A percentile compares a stretch with the other conserved stretches of the same genome.
Evolutionary conservation across 35 echinoderm and acorn worm species (phyloP).

Genomic region (Ophiothrix spiculata): DNA sequence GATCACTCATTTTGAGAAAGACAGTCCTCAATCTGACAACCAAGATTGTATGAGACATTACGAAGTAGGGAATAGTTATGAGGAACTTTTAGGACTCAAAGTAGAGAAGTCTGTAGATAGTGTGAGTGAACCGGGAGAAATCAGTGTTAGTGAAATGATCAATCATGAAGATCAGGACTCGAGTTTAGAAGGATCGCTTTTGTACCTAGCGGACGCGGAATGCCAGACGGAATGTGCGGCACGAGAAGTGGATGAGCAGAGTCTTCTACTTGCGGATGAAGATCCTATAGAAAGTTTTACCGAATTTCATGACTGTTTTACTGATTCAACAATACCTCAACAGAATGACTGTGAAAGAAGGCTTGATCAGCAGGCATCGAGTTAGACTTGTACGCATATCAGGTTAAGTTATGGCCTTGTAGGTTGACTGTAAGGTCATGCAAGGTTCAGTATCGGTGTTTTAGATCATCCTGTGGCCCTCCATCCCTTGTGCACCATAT

Average conservation of each 20-base stretch:
- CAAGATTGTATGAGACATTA: slow-evolving; percentile 2
- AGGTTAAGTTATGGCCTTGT: no score
- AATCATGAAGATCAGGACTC: not conserved
- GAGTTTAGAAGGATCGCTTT: slow-evolving; percentile 40
- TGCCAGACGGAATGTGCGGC: slow-evolving; percentile 53
- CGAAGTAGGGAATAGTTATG: slow-evolving; percentile 29
- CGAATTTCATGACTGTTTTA: slow-evolving; percentile 58
- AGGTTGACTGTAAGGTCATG: no score
- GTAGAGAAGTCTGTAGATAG: not conserved
- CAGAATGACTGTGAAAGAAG: no score
- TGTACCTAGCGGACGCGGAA: slow-evolving; percentile 41
- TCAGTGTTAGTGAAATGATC: slow-evolving; percentile 20
- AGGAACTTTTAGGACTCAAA: slow-evolving; percentile 25
- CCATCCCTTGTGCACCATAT: no score
- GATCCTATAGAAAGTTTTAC: slow-evolving; percentile 50
- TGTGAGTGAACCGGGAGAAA: not conserved
- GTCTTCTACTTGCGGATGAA: slow-evolving; percentile 20
- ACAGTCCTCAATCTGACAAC: slow-evolving; percentile 49
- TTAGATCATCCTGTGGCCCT: no score
- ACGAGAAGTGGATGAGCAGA: slow-evolving; percentile 9
- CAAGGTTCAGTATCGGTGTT: no score
- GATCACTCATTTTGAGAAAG: slow-evolving; percentile 80
- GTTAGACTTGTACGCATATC: no score
- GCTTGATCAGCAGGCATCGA: no score
- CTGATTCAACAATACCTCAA: slow-evolving; percentile 57